A percentile compares a stretch with the other conserved stretches of the same genome.
These are phyloP conservation scores for Lepeophtheirus salmonis DNA, from an alignment of 1,140 invertebrate genomes.

Conservation along the genomic window DNA sequence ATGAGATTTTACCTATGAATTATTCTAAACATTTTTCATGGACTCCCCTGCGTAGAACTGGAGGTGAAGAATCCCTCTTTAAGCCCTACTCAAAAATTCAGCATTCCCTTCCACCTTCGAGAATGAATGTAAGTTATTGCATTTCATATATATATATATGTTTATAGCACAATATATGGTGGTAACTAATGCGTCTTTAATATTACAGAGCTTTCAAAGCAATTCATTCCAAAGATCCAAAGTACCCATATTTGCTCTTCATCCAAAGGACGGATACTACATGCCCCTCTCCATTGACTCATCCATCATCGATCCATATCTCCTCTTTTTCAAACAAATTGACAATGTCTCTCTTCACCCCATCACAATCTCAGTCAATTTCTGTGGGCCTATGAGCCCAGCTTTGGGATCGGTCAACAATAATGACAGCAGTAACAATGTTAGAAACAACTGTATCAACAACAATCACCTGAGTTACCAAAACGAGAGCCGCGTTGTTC, in stretches of 20 bases:
- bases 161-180: not conserved
- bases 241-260: slow-evolving; percentile 17
- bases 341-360: slow-evolving; percentile 14
- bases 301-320: slow-evolving; percentile 6
- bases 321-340: slow-evolving; percentile 1
- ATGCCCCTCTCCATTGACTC: not conserved
- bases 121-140: not conserved
- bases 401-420: not conserved
- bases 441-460: not conserved
- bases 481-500: too few relatives aligned
- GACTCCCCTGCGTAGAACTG: too few relatives aligned
- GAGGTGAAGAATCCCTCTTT: not conserved
- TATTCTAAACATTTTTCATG: not conserved
- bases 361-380: slow-evolving; percentile 16
- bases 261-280: slow-evolving; percentile 9
- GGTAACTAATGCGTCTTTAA: not conserved
- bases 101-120: not conserved
- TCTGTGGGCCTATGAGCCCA: slow-evolving; percentile 11
- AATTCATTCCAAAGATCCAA: not conserved
- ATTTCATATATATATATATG: too few relatives aligned
- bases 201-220: not conserved
- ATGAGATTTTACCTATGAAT: not conserved
- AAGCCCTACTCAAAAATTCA: not conserved
- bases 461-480: too few relatives aligned
- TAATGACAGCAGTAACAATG: not conserved